Percentiles rank a stretch among this genome's conserved stretches.
Conservation (phyloP, 2,797 vertebrate genomes). For the Scomberomorus guttatus region DNA sequence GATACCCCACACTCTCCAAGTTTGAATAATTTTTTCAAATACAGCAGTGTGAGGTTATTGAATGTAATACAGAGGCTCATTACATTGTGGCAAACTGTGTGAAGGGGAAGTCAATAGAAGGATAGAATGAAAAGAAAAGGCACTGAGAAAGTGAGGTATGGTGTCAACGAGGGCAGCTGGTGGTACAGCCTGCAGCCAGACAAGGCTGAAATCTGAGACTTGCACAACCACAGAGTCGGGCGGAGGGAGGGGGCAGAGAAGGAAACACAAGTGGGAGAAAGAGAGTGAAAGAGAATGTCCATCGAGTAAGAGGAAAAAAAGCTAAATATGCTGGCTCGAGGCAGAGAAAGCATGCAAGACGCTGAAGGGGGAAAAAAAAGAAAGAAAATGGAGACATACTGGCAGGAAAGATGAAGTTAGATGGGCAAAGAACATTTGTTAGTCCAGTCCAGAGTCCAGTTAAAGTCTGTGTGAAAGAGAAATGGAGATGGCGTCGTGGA, state of each 20-base stretch:
- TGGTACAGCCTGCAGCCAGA: conserved; percentile 78
- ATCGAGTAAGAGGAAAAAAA: conserved; percentile 34
- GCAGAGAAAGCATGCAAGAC: conserved; percentile 18
- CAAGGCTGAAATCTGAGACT: conserved; percentile 84
- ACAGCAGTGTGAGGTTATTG: background rate
- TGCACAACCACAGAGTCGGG: conserved; percentile 65
- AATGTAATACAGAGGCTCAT: background rate
- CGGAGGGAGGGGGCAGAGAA: conserved; percentile 48
- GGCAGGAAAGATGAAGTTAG: conserved; percentile 3
- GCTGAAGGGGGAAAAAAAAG: background rate
- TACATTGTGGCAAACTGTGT: background rate
- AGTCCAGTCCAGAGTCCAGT: background rate
- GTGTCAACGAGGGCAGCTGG: conserved; percentile 78
- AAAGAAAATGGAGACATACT: conserved; percentile 4
- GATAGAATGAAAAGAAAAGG: conserved; percentile 33
- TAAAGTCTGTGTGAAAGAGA: conserved; percentile 5
- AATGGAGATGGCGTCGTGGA: conserved; percentile 1
- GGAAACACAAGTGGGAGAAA: conserved; percentile 37
- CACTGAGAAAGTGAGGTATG: conserved; percentile 64
- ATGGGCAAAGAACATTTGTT: background rate
- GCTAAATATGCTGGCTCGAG: conserved; percentile 48
- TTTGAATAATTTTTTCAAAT: background rate
- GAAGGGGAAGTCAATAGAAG: background rate
- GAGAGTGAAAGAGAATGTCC: conserved; percentile 40
- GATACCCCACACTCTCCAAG: background rate